phyloP scores from a whole-genome alignment of 2,113 vertebrate genomes.

The Camelus dromedarius region DNA sequence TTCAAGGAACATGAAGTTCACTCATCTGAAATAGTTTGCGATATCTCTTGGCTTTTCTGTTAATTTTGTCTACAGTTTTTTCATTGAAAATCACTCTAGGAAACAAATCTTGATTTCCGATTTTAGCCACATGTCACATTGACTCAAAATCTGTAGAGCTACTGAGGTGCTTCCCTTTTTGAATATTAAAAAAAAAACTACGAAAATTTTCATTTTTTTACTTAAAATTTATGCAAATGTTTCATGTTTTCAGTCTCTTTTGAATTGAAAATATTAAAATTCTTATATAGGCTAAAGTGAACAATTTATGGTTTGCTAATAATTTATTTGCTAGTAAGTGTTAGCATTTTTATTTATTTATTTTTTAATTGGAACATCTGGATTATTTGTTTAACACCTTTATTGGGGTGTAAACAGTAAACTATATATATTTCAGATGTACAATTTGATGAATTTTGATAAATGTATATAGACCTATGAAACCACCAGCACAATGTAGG shows the following conservation, averaged over 20 bases:
- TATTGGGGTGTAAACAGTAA: too few species aligned
- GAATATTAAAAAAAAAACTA: background rate
- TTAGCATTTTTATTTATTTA: background rate
- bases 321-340: background rate
- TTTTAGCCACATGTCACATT: background rate
- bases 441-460: too few species aligned
- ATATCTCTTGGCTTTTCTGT: background rate
- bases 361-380: too few species aligned
- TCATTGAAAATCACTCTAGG: background rate
- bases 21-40: background rate
- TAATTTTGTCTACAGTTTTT: background rate
- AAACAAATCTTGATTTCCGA: background rate
- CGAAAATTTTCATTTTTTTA: background rate
- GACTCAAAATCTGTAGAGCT: background rate
- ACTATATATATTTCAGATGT: too few species aligned
- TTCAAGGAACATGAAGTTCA: conserved; percentile 7
- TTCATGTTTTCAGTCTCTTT: background rate
- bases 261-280: conserved; percentile 7
- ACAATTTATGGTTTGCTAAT: background rate
- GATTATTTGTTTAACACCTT: too few species aligned
- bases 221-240: background rate
- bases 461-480: too few species aligned
- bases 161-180: background rate
- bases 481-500: too few species aligned
- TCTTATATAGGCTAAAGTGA: background rate